Base-by-base conservation (phyloP, 2,113 vertebrate genomes). In the Columba livia region DNA sequence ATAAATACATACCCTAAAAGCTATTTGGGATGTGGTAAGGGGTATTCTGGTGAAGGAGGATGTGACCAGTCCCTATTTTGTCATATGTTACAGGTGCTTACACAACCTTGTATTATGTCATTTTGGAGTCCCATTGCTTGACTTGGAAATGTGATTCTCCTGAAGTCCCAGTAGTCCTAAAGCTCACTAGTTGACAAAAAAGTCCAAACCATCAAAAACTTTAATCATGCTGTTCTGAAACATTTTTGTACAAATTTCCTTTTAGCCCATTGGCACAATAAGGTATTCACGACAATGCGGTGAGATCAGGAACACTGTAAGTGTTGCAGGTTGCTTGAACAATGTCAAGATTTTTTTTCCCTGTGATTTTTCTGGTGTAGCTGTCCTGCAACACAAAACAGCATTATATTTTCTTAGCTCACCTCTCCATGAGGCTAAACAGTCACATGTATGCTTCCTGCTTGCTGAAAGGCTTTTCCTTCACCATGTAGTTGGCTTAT, bases 151-250 rank as follows among this genome's bases (percentile, higher is more conserved):
- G 0, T 42, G 34, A 34, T 78, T 84, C 71, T 77, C 18, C 34
- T 72, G 17, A 79, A 71, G 50, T 64, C 15, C 15, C 0, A 0
- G 28, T 8, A 60, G 36, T 38, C n/a, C 32, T 58, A 64, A 86
- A 88, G 6, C 32, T 65, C 42, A 51, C 7, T 15, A 31, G 36
- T 1, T 57, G 9, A 66, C 19, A 34, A 61, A 48, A 21, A 61
- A 31, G 19, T 81, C 17, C 15, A 80, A 80, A 15, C 4, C 11
- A 20, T 50, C 14, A 58, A 58, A 77, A 83, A 8, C 25, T 77
- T 54, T 29, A 54, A 29, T 24, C 15, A 20, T 57, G 36, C 4
- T 8, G 34, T 5, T 9, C n/a, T 17, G 10, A 62, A 23, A 60
- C 9, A 34, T 40, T 78, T 83, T 19, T 61, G 11, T 71, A 44